Percentiles rank a stretch among this genome's conserved stretches.
Conservation (phyloP, 2,888 invertebrate genomes). For the Scaptomyza cyrtandrae region DNA sequence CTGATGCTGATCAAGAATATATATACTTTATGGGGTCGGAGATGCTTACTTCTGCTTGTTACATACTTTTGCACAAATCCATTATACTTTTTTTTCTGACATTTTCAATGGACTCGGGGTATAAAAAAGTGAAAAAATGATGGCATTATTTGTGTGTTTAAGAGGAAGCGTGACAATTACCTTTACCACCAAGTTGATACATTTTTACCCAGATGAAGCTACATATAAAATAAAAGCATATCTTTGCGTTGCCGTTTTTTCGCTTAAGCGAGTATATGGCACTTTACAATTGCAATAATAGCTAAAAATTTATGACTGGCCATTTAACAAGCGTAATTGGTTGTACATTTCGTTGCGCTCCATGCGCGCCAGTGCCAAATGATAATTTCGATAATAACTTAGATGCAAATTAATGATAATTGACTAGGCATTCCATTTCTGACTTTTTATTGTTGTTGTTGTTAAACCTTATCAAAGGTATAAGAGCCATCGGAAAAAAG, state of each 20-base stretch:
- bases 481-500: conserved; percentile 9
- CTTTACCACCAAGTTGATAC: conserved; percentile 42
- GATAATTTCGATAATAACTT: conserved; percentile 71
- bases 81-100: too few relatives aligned
- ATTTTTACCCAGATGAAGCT: conserved; percentile 33
- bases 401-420: conserved; percentile 77
- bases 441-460: neutral
- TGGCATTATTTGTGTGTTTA: neutral
- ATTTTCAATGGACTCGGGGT: too few relatives aligned
- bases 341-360: conserved; percentile 28
- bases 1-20: too few relatives aligned
- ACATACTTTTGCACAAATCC: too few relatives aligned
- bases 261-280: conserved; percentile 12
- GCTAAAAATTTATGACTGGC: conserved; percentile 36
- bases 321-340: conserved; percentile 48
- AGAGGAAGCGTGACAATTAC: conserved; percentile 41
- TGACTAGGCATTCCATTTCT: conserved; percentile 42
- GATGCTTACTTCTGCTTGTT: too few relatives aligned
- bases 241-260: conserved; percentile 2
- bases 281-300: conserved; percentile 41
- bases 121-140: too few relatives aligned
- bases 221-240: neutral
- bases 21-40: too few relatives aligned
- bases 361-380: conserved; percentile 29
- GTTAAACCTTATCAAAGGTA: conserved; percentile 30